These are phyloP conservation scores for Cosmia trapezina DNA, from an alignment of 2,888 invertebrate species.

Conservation along the genomic window DNA sequence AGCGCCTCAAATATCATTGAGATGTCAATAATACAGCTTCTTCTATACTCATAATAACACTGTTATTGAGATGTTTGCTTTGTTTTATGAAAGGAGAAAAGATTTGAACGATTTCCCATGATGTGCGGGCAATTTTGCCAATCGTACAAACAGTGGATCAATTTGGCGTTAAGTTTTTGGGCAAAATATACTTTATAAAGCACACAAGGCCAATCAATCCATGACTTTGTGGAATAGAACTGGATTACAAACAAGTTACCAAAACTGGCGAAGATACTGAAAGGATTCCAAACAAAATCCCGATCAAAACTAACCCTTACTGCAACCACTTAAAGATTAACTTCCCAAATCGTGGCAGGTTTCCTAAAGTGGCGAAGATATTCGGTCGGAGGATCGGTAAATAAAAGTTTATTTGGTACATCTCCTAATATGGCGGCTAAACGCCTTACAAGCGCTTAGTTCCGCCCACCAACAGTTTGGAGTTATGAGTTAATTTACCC, in stretches of 20 bases:
- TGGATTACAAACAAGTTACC: conserved; percentile 52
- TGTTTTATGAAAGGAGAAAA: conserved; percentile 21
- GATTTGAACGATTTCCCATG: neutral
- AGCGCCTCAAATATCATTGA: conserved; percentile 40
- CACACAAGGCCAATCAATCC: neutral
- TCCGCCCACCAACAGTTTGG: conserved; percentile 52
- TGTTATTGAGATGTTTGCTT: neutral
- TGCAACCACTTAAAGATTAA: conserved; percentile 11
- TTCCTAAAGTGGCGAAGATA: conserved; percentile 50
- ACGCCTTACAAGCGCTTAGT: conserved; percentile 53
- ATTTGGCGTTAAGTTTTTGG: neutral
- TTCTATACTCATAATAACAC: neutral
- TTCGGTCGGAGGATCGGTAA: conserved; percentile 46
- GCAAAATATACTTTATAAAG: neutral
- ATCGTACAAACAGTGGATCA: neutral
- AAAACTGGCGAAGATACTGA: conserved; percentile 37
- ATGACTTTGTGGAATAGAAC: conserved; percentile 29
- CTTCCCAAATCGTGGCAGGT: conserved; percentile 22
- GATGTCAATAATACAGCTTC: conserved; percentile 44
- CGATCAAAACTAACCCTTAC: conserved; percentile 29
- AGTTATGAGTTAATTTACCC: conserved; percentile 60
- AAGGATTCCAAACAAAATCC: conserved; percentile 2
- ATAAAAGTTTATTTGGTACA: conserved; percentile 49
- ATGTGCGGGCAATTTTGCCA: neutral
- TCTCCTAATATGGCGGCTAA: conserved; percentile 52